Evolutionary conservation across 2,113 vertebrate species (phyloP).

Genomic region (Marmota monax): DNA sequence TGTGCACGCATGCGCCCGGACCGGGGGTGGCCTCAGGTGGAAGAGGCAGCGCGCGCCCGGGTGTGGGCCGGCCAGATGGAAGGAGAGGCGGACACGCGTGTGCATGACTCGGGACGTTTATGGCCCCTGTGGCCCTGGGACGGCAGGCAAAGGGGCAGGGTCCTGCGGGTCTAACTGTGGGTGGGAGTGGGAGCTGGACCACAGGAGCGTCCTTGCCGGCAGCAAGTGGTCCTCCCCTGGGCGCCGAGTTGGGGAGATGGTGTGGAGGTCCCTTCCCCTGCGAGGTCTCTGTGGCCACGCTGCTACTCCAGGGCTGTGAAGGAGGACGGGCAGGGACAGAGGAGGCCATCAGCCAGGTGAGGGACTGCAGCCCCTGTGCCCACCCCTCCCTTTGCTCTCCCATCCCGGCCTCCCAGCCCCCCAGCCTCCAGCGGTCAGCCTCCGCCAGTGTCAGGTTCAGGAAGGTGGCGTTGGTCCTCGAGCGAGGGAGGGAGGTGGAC

Average conservation of each 20-base stretch:
- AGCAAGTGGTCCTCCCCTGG: not conserved
- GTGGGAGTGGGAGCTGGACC: not conserved
- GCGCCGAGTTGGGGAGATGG: not conserved
- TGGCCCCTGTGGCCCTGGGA: not conserved
- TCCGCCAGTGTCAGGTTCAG: constrained; percentile 59
- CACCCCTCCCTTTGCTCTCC: not conserved
- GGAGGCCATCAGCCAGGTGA: not conserved
- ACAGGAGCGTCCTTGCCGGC: not conserved
- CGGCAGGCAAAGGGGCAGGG: not conserved
- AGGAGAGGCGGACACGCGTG: constrained; percentile 59
- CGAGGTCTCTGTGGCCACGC: not conserved
- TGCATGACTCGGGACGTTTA: constrained; percentile 67
- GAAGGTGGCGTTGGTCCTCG: constrained; percentile 58
- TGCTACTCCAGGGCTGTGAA: constrained; percentile 65
- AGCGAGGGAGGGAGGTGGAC: constrained; percentile 60
- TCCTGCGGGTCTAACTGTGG: not conserved
- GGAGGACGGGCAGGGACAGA: not conserved
- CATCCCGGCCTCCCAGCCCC: not conserved
- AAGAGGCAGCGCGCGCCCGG: not conserved
- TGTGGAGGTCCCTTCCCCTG: not conserved
- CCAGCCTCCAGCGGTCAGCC: constrained; percentile 58
- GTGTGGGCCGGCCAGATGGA: not conserved
- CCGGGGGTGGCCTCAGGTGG: not conserved
- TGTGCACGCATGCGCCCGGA: not conserved
- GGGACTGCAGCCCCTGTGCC: not conserved